These are phyloP conservation scores for Calameuta filiformis DNA, from an alignment of 2,888 invertebrate genomes.

Conservation along the genomic window DNA sequence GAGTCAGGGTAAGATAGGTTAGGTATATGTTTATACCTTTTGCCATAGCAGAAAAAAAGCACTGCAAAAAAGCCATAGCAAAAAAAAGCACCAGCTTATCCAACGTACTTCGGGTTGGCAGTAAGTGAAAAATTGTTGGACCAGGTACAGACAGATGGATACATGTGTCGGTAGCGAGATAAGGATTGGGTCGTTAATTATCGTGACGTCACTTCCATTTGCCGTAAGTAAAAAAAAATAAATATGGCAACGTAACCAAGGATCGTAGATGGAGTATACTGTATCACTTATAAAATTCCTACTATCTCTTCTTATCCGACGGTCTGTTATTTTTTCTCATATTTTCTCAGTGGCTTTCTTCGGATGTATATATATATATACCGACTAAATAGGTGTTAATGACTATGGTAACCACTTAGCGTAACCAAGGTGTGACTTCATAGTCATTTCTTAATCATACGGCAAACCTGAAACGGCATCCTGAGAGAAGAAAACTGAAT, in stretches of 20 bases:
- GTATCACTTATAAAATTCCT: background rate
- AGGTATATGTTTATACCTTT: background rate
- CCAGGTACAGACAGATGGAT: no score
- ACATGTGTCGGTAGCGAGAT: background rate
- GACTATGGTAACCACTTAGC: slow-evolving; percentile 8
- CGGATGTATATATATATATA: background rate
- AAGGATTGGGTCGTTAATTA: background rate
- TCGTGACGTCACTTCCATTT: background rate
- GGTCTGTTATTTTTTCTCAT: background rate
- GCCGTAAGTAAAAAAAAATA: background rate
- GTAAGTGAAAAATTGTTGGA: background rate
- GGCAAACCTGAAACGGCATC: slow-evolving; percentile 5
- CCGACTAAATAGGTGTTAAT: background rate
- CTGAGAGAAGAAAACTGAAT: slow-evolving; percentile 3
- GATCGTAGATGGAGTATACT: background rate
- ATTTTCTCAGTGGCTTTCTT: background rate
- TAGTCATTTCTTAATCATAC: slow-evolving; percentile 14
- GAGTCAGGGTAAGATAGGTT: background rate
- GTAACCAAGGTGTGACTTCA: slow-evolving; percentile 15
- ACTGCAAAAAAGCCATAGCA: background rate
- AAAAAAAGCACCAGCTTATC: background rate
- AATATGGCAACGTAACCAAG: background rate
- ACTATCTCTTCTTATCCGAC: background rate
- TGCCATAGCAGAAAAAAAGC: background rate
- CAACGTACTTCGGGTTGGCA: background rate